Percentiles rank a stretch among this genome's conserved stretches.
Conservation (phyloP, 1,140 invertebrate genomes). For the Drosophila suzukii region DNA sequence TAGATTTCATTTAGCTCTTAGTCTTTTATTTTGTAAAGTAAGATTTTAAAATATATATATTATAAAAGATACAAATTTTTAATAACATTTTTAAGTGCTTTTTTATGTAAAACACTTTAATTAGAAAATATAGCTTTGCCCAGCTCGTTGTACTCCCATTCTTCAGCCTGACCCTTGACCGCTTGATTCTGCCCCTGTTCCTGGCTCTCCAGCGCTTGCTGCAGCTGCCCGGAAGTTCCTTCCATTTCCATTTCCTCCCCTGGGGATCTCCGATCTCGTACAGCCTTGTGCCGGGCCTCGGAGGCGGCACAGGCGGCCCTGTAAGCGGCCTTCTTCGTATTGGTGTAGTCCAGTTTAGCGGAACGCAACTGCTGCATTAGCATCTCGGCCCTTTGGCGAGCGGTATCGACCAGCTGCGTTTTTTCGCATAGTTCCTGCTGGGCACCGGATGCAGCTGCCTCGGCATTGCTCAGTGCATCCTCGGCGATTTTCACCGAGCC, state of each 20-base stretch:
- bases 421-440: conserved; percentile 87
- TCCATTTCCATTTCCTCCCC: too few relatives aligned
- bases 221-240: not conserved
- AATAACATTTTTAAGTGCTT: too few relatives aligned
- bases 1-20: too few relatives aligned
- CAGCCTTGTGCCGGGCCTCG: conserved; percentile 84
- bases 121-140: conserved; percentile 27
- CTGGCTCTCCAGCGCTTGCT: not conserved
- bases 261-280: conserved; percentile 23
- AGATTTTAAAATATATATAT: too few relatives aligned
- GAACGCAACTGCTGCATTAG: conserved; percentile 86
- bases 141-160: conserved; percentile 15
- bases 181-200: not conserved
- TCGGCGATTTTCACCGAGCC: conserved; percentile 85
- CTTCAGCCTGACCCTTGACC: not conserved
- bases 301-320: conserved; percentile 87
- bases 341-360: conserved; percentile 86
- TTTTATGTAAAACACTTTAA: not conserved
- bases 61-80: too few relatives aligned
- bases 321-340: conserved; percentile 87
- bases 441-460: conserved; percentile 86
- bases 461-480: conserved; percentile 86
- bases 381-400: conserved; percentile 86
- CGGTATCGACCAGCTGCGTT: conserved; percentile 86
- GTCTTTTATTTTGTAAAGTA: too few relatives aligned